Base-by-base conservation (phyloP, 2,113 vertebrate genomes). In the Alces alces region DNA sequence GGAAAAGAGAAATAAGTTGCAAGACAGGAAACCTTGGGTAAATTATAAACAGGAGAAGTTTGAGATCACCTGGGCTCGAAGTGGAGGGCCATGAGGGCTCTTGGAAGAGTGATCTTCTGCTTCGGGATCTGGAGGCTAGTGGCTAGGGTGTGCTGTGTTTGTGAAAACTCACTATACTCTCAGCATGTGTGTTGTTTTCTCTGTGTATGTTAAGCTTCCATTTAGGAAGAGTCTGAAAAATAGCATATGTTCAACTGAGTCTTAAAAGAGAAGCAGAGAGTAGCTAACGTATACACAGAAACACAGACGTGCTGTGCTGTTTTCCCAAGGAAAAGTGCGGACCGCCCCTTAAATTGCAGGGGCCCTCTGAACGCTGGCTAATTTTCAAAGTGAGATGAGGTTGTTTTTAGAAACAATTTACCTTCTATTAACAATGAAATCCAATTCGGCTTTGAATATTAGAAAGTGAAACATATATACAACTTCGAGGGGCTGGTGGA, bases 321-420 rank as follows among this genome's bases (percentile, higher is more conserved):
- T 91, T 93, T 90, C 97, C 89, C 80, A 83, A 76, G 84, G 84
- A 95, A 91, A 96, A 96, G 82, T 4, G 4, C 13, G 55, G 39
- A 33, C 80, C 2, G 0, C 17, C 57, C 93, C 27, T 90, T 43
- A 94, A 97, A 96, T 97, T 12, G 79, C 78, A 50, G 13, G 33
- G 60, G 89, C 94, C 97, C 90, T 93, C 70, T 84, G 89, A 96
- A 97, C 78, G 98, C 89, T 96, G 97, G 98, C 97, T 98, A 94
- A 73, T 98, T 98, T 98, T 98, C 97, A 98, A 99, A 98, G 97
- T 93, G 89, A 98, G 97, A 98, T 96, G 89, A 96, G 82, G 91
- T 95, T 98, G 97, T 98, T 98, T 98, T 98, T 86, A 98, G 97
- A 98, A 98, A 98, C 96, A 98, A 98, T 98, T 99, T 99, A 96